phyloP scores from a whole-genome alignment of 2,888 invertebrate species.

The Auanema freiburgensis region DNA sequence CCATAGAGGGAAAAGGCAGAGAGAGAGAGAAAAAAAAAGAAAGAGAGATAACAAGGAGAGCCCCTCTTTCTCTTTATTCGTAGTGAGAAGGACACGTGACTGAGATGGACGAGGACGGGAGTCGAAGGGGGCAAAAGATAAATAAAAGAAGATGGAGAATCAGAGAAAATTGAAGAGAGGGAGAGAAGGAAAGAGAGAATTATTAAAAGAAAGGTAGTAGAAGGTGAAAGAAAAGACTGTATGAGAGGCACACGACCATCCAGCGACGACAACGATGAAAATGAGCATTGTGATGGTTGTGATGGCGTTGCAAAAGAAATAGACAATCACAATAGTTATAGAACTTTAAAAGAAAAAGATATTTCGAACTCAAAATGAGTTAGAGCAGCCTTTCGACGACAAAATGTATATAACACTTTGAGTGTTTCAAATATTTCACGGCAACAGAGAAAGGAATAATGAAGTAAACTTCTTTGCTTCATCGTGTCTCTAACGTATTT shows the following conservation, averaged over 20 bases:
- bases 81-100: not conserved
- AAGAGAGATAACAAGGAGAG: not conserved
- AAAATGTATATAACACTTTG: too few species aligned
- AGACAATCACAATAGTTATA: not conserved
- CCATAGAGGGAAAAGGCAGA: too few species aligned
- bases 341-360: not conserved
- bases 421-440: too few species aligned
- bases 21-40: too few species aligned
- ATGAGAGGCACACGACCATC: slow-evolving; percentile 3
- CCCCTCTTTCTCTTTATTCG: not conserved
- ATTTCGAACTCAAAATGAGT: too few species aligned
- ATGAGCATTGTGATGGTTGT: too few species aligned
- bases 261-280: not conserved
- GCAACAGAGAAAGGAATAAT: too few species aligned
- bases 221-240: slow-evolving; percentile 7
- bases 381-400: too few species aligned
- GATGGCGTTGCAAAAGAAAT: not conserved
- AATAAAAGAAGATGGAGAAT: not conserved
- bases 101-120: slow-evolving; percentile 4
- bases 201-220: slow-evolving; percentile 6
- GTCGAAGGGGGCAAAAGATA: slow-evolving; percentile 6
- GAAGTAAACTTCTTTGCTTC: too few species aligned
- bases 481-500: too few species aligned
- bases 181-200: slow-evolving; percentile 9
- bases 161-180: not conserved